Base-by-base conservation (phyloP, 2,797 vertebrate species). In the Arctocebus calabarensis region DNA sequence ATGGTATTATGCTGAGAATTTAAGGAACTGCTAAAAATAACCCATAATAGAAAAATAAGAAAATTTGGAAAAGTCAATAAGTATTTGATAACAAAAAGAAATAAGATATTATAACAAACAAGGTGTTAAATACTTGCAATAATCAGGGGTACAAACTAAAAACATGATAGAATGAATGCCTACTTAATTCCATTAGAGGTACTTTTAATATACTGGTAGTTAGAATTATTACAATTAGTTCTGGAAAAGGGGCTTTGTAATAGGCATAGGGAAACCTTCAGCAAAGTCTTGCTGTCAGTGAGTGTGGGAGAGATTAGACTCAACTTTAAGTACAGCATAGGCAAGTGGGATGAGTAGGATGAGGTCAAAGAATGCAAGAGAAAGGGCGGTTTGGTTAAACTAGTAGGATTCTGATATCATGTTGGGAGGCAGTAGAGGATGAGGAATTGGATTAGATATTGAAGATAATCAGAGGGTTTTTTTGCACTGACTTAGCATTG, bases 11-110 rank as follows among this genome's bases (percentile, higher is more conserved):
- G 17, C 8, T 25, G 25, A 81, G 13, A 62, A 57, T 43, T 74
- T 84, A 77, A 88, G 40, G 1, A 84, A 34, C 34, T 75, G 2
- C 20, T 84, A 57, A 64, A 87, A 70, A 75, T 61, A 70, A 64
- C 40, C 70, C 5, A 0, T 7, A 64, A 57, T 84, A 45, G 70
- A 91, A 90, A 87, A 92, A 90, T 71, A 83, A 92, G 8, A 64
- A 81, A 57, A 40, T 71, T 43, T 84, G 43, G 88, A 89, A 93
- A 64, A 9, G 52, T 62, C n/a, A 34, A 29, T 20, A 79, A 64
- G 1, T 59, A 73, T n/a, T 75, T 87, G 14, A 86, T 10, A 77
- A 84, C 81, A 45, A 20, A 19, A 87, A 85, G 37, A 64, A 77
- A 48, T 40, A 34, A 22, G 16, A 85, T 82, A 57, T 62, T 74